Conservation (phyloP, 2,113 vertebrate species). For the Bos indicus region DNA sequence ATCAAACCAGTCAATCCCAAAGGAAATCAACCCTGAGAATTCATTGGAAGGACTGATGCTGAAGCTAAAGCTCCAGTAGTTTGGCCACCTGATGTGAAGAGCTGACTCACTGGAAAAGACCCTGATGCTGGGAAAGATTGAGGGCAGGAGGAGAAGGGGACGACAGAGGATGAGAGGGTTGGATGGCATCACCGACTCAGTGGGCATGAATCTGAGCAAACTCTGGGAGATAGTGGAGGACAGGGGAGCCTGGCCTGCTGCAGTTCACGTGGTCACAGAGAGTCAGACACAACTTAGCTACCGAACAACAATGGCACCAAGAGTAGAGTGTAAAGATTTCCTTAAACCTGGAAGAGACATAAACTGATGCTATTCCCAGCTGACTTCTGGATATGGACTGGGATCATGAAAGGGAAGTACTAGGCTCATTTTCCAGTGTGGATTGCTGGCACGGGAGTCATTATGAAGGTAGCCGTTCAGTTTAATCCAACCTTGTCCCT, state of each 20-base stretch:
- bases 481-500: not conserved
- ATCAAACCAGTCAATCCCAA: not conserved
- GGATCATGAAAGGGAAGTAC: not conserved
- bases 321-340: not conserved
- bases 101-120: not conserved
- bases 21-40: not conserved
- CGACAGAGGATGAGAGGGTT: not conserved
- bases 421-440: not conserved
- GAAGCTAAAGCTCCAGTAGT: not conserved
- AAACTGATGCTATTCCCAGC: not conserved
- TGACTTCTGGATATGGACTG: not conserved
- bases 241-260: not conserved
- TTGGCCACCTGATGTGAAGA: not conserved
- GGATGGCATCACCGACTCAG: not conserved
- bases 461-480: not conserved
- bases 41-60: not conserved
- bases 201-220: not conserved
- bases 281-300: not conserved
- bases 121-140: not conserved
- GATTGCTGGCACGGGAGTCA: not conserved
- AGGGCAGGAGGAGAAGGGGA: not conserved
- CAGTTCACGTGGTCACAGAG: not conserved
- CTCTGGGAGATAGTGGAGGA: not conserved
- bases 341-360: not conserved
- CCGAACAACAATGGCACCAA: not conserved